Evolutionary conservation across 2,888 invertebrate species (phyloP), one percentile per base, ranked within the genome.

Genomic region (Drosophila anceps): DNA sequence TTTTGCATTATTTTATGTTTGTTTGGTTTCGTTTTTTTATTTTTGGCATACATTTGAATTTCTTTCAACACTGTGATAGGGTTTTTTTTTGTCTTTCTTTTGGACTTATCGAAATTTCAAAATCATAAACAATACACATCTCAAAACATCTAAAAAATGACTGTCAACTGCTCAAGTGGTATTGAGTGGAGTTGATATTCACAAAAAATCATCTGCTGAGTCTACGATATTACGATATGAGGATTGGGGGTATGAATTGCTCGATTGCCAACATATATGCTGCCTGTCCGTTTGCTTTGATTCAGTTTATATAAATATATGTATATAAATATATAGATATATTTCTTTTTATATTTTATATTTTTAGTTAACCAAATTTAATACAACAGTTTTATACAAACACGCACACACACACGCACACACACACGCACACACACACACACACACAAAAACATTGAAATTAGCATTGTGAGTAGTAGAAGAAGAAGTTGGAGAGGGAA

Each of bases 241-340:
- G 81, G 67, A 67, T 67, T 61, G 48, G 57, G 73, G 71, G 66
- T 77, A 79, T 77, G 79, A 88, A 88, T 92, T 92, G 92, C 92
- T 92, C 92, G 92, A 93, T 93, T 92, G 92, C 92, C 93, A 92
- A 93, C 93, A 93, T 93, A 92, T 92, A 92, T 92, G 92, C 92
- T 92, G 93, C 92, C 93, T 93, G 93, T 93, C 92, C 92, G 90
- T 90, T 89, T 83, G 64, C 85, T 89, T 90, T 87, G 53, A 61
- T 79, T 76, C 35, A 62, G 59, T 61, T 68, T 7, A 62, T 63
- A 35, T 66, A 54, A 53, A 29, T n/a, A 37, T 61, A 55, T 60
- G 37, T 18, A 35, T 29, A 60, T 64, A 68, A 51, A 18, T 53
- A 15, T n/a, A 33, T 31, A 31, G 13, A 31, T n/a, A 31, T 33